These are phyloP conservation scores for Merops nubicus DNA, from an alignment of 2,113 vertebrate species.

Conservation along the genomic window DNA sequence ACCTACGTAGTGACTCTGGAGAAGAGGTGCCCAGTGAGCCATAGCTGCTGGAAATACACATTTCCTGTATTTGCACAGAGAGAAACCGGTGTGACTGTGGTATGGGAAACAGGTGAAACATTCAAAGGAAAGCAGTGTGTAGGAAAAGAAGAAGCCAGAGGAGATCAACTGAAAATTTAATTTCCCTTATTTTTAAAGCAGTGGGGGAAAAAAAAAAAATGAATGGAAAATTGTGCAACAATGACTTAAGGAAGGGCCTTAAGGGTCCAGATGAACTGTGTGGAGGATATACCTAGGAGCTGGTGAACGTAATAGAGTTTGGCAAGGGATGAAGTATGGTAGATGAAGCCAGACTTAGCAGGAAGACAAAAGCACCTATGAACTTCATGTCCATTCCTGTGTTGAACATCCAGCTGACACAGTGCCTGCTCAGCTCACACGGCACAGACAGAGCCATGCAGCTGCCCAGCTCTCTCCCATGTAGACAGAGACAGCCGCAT, in stretches of 20 bases:
- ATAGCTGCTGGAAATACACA: neutral
- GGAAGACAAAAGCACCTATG: neutral
- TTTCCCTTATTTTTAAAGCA: neutral
- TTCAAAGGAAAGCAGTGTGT: neutral
- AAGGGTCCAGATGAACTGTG: neutral
- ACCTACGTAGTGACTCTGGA: neutral
- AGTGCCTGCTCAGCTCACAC: accelerated
- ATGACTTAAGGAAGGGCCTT: neutral
- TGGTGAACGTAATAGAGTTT: neutral
- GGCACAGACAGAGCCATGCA: neutral
- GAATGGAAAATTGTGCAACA: neutral
- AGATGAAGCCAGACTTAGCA: neutral
- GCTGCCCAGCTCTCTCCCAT: neutral
- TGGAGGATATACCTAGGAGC: neutral
- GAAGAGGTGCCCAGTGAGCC: neutral
- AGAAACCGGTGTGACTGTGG: neutral
- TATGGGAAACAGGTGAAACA: neutral
- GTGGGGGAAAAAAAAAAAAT: too few relatives aligned
- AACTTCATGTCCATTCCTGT: neutral
- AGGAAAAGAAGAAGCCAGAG: neutral
- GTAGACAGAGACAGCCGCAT: neutral
- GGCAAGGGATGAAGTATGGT: neutral
- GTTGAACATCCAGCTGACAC: neutral
- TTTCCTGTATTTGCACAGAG: neutral
- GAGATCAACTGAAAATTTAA: neutral